Conservation (phyloP, 2,113 vertebrate species). For the Percopsis transmontana region DNA sequence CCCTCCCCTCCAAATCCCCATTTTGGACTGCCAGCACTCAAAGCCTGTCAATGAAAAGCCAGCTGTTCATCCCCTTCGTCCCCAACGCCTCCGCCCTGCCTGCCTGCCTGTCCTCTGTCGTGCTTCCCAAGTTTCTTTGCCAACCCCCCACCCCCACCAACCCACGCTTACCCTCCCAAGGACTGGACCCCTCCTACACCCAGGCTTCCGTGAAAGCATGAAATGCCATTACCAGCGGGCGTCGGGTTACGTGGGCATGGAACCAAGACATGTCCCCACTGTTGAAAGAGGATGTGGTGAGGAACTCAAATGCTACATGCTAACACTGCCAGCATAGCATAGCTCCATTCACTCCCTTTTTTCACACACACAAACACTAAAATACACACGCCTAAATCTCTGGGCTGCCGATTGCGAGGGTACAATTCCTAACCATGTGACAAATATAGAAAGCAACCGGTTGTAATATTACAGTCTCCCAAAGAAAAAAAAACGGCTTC, state of each 20-base stretch:
- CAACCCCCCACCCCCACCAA: conserved; percentile 2
- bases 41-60: conserved; percentile 77
- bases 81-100: background rate
- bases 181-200: conserved; percentile 11
- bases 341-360: conserved; percentile 14
- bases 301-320: conserved; percentile 52
- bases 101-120: conserved; percentile 6
- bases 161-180: background rate
- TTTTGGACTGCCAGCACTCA: conserved; percentile 64
- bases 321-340: conserved; percentile 41
- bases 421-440: conserved; percentile 60
- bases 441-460: conserved; percentile 64
- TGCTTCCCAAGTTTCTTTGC: conserved; percentile 10
- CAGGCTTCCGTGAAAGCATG: conserved; percentile 63
- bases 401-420: conserved; percentile 22
- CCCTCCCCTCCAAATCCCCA: conserved; percentile 15
- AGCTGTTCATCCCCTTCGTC: conserved; percentile 66
- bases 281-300: conserved; percentile 67
- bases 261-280: conserved; percentile 60
- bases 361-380: background rate
- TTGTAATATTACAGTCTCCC: conserved; percentile 62
- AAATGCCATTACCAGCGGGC: conserved; percentile 64
- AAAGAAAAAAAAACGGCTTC: conserved; percentile 47
- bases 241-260: conserved; percentile 71
- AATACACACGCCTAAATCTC: background rate